These are phyloP conservation scores for Diadophis punctatus DNA, from an alignment of 2,113 vertebrate genomes.

Conservation along the genomic window DNA sequence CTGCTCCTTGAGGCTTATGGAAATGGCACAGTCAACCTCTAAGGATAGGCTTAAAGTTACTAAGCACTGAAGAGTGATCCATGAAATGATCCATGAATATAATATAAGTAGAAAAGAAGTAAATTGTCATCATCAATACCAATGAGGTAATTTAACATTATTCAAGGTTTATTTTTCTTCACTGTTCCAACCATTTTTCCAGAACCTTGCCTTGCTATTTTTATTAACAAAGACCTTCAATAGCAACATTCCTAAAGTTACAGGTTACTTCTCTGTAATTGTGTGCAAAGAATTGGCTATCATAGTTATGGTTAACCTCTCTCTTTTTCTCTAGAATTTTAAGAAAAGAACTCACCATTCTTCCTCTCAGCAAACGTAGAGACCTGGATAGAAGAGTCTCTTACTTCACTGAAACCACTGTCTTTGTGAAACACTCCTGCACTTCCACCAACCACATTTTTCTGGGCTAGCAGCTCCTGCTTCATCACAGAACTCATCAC, in stretches of 20 bases:
- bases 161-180: not conserved
- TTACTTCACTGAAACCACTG: slow-evolving; percentile 42
- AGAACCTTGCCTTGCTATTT: slow-evolving; percentile 14
- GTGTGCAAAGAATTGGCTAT: not conserved
- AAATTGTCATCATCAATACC: not conserved
- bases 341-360: slow-evolving; percentile 57
- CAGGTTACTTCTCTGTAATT: not conserved
- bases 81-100: not conserved
- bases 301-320: not conserved
- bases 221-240: slow-evolving; percentile 40
- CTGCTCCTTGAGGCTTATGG: not conserved
- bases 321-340: accelerated
- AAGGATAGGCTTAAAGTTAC: not conserved
- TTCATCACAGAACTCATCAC: slow-evolving; percentile 72
- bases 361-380: slow-evolving; percentile 42
- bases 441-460: slow-evolving; percentile 42
- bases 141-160: not conserved
- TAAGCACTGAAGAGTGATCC: not conserved
- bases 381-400: slow-evolving; percentile 53
- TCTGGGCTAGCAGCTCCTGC: slow-evolving; percentile 38
- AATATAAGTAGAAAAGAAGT: not conserved
- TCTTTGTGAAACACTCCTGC: slow-evolving; percentile 54
- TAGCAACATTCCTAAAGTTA: not conserved
- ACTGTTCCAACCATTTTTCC: not conserved
- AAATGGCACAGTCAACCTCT: not conserved